A percentile compares a stretch with the other conserved stretches of the same genome.
Conservation (phyloP, 1,140 invertebrate species). For the Leptinotarsa lineolata region DNA sequence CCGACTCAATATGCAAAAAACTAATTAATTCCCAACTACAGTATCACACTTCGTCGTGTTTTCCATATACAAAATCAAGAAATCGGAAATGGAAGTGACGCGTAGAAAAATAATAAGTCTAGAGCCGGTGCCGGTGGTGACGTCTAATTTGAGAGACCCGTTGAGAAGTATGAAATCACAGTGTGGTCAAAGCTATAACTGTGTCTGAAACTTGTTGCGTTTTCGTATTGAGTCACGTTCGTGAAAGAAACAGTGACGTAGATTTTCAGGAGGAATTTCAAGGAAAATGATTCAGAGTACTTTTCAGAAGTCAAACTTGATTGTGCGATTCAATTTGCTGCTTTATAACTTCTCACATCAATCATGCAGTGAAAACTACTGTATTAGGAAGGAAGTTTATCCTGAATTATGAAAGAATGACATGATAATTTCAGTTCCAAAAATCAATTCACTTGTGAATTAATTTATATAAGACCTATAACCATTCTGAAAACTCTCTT, state of each 20-base stretch:
- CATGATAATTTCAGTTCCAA: too few species aligned
- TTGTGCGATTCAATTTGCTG: too few species aligned
- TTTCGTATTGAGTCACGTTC: conserved; percentile 21
- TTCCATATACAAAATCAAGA: conserved; percentile 13
- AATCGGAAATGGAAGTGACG: conserved; percentile 1
- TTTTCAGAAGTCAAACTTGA: too few species aligned
- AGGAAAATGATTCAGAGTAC: too few species aligned
- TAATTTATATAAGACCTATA: too few species aligned
- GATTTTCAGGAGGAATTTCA: background rate
- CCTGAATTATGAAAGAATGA: too few species aligned
- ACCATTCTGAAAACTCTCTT: too few species aligned
- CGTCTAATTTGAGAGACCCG: background rate
- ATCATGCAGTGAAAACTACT: too few species aligned
- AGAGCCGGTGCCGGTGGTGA: background rate
- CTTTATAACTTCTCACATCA: too few species aligned
- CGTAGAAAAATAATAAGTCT: background rate
- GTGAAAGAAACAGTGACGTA: background rate
- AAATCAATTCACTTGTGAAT: too few species aligned
- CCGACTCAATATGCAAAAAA: conserved; percentile 14
- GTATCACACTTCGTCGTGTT: background rate
- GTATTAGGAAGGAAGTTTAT: too few species aligned
- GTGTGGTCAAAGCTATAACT: conserved; percentile 21
- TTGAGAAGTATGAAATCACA: conserved; percentile 8
- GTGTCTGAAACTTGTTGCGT: conserved; percentile 48
- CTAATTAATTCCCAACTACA: background rate